Base-by-base conservation (phyloP, 2,113 vertebrate genomes). In the Protobothrops mucrosquamatus region DNA sequence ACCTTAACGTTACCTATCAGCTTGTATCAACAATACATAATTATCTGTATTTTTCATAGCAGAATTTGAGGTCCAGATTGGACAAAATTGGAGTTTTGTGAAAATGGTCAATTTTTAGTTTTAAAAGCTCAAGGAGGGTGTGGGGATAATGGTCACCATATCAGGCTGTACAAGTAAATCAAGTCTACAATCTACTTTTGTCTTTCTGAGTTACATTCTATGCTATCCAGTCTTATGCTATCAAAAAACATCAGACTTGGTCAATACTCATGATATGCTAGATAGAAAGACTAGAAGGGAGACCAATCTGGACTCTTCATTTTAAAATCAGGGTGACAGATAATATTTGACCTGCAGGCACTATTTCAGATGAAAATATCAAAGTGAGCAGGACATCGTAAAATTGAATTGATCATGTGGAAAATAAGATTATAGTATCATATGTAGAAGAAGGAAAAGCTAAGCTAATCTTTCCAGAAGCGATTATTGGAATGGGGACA, bases 391-490 rank as follows among this genome's bases (percentile, higher is more conserved):
- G 86, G 94, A 95, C 0, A 9, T 57, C 95, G 57, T 95, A 94
- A 96, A 97, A 97, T 97, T 96, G 97, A 96, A 93, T 93, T 97
- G 94, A 97, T 97, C 96, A 97, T 69, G 93, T 97, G 95, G 95
- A 97, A 97, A 97, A 97, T 95, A 95, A 93, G 87, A 89, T 94
- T 96, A 96, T 92, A 93, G 85, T 94, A 89, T 88, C 86, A 92
- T 89, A 92, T 96, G 89, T 91, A 92, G 94, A 93, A 93, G 59
- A n/a, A 93, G 39, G 5, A 94, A 81, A 95, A 96, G 20, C 81
- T 87, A 34, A 94, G 87, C 85, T 93, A 95, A 94, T 96, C 43
- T 96, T 95, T 93, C 92, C 56, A 93, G 61, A 85, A 90, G 57
- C 64, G 89, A 90, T 88, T 93, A 92, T 93, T 29, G 91, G 57